Evolutionary conservation across 2,797 vertebrate genomes (phyloP).

Genomic region (Menidia menidia): DNA sequence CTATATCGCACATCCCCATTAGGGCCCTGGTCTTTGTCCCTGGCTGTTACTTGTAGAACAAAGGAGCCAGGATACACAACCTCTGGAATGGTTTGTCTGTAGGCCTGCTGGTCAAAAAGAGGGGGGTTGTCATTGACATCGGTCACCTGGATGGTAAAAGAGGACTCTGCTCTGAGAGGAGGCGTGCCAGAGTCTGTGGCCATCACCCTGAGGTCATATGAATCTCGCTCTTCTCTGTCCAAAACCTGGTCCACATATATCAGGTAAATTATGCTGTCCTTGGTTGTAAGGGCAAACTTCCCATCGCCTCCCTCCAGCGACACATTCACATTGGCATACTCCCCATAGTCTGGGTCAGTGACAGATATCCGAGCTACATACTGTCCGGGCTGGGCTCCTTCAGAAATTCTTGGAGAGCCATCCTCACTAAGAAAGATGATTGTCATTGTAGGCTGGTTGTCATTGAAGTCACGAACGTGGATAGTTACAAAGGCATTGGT

Average conservation of each 20-base stretch:
- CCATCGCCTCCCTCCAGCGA: slow-evolving; percentile 96
- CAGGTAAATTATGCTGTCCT: slow-evolving; percentile 98
- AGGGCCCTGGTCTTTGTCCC: slow-evolving; percentile 94
- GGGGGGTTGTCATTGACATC: slow-evolving; percentile 97
- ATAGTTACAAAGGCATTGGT: slow-evolving; percentile 97
- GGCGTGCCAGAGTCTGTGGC: slow-evolving; percentile 95
- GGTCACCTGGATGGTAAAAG: slow-evolving; percentile 95
- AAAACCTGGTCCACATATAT: slow-evolving; percentile 95
- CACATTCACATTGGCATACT: slow-evolving; percentile 96
- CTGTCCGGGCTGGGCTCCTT: slow-evolving; percentile 96
- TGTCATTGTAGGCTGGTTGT: slow-evolving; percentile 99
- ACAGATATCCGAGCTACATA: slow-evolving; percentile 98
- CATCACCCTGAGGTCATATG: slow-evolving; percentile 92
- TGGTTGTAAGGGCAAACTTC: slow-evolving; percentile 96
- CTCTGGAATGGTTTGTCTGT: slow-evolving; percentile 93
- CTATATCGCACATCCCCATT: slow-evolving; percentile 93
- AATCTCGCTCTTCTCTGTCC: slow-evolving; percentile 94
- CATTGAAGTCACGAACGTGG: slow-evolving; percentile 95
- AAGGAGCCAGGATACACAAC: slow-evolving; percentile 95
- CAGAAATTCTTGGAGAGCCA: slow-evolving; percentile 93
- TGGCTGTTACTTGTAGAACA: slow-evolving; percentile 93
- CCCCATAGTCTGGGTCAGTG: slow-evolving; percentile 95
- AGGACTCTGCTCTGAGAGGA: slow-evolving; percentile 92
- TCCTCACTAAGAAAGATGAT: slow-evolving; percentile 99
- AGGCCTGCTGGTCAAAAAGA: slow-evolving; percentile 92